phyloP scores from a whole-genome alignment of 2,888 invertebrate species.

The Dugesia japonica region DNA sequence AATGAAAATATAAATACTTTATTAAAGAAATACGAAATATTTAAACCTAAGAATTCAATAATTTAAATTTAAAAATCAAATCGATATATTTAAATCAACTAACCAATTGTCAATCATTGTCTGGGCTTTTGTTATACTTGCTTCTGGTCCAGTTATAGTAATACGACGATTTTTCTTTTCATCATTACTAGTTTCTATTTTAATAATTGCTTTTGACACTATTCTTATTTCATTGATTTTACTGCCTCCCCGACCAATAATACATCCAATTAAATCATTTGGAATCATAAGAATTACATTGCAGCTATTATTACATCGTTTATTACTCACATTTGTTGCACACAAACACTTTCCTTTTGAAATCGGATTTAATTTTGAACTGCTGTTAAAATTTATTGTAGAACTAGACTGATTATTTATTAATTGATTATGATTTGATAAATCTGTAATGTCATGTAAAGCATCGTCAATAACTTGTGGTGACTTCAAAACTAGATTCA shows the following conservation, averaged over 20 bases:
- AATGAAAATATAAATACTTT: no score
- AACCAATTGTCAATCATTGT: not conserved
- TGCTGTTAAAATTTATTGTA: no score
- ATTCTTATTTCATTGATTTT: slow-evolving; percentile 86
- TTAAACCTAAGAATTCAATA: no score
- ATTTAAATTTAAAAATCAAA: no score
- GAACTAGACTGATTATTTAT: not conserved
- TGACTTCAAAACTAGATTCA: no score
- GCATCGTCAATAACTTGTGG: not conserved
- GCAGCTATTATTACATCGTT: no score
- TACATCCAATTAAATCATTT: slow-evolving; percentile 90
- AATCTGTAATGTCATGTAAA: not conserved
- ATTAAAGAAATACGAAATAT: no score
- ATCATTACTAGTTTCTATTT: not conserved
- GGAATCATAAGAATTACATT: slow-evolving; percentile 67
- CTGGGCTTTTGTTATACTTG: not conserved
- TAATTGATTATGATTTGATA: not conserved
- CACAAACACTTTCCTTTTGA: no score
- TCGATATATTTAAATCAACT: not conserved
- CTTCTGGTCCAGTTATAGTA: not conserved
- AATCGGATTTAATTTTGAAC: no score
- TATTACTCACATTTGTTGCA: no score
- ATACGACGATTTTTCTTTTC: not conserved
- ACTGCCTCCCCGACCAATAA: slow-evolving; percentile 91
- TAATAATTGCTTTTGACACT: not conserved